phyloP scores from a whole-genome alignment of 2,113 vertebrate species.

The Clarias batrachus region DNA sequence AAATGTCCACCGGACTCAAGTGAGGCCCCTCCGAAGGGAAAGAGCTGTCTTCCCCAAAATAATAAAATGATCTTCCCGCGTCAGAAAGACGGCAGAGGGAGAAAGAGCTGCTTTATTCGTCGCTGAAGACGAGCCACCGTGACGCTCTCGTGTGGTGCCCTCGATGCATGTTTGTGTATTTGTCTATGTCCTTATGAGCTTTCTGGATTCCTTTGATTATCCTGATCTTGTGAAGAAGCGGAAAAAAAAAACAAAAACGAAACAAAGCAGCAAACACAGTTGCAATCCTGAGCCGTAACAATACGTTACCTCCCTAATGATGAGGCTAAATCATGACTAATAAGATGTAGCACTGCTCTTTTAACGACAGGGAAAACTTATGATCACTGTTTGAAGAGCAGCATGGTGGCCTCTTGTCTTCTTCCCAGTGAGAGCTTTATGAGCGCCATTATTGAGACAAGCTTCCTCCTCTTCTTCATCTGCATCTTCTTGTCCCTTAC shows the following conservation, averaged over 20 bases:
- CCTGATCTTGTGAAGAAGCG: slow-evolving; percentile 5
- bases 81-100: slow-evolving; percentile 51
- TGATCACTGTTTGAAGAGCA: slow-evolving; percentile 55
- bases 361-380: slow-evolving; percentile 44
- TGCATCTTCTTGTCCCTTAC: slow-evolving; percentile 47
- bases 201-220: slow-evolving; percentile 18
- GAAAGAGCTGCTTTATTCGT: slow-evolving; percentile 52
- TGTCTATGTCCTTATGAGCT: slow-evolving; percentile 10
- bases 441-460: slow-evolving; percentile 70
- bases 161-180: slow-evolving; percentile 23
- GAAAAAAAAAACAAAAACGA: not conserved
- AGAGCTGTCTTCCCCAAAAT: slow-evolving; percentile 72
- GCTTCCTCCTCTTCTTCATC: slow-evolving; percentile 46
- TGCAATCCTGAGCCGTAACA: slow-evolving; percentile 42
- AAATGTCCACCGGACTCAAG: slow-evolving; percentile 70
- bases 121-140: slow-evolving; percentile 31
- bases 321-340: slow-evolving; percentile 48
- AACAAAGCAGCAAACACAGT: slow-evolving; percentile 4
- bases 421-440: slow-evolving; percentile 70
- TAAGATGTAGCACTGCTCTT: slow-evolving; percentile 44
- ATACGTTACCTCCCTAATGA: slow-evolving; percentile 50
- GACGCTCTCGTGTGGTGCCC: slow-evolving; percentile 38
- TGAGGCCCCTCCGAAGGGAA: slow-evolving; percentile 74
- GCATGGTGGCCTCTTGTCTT: slow-evolving; percentile 70
- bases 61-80: slow-evolving; percentile 66